Base-by-base conservation (phyloP, 2,888 invertebrate genomes). In the Ennomos erosarius region DNA sequence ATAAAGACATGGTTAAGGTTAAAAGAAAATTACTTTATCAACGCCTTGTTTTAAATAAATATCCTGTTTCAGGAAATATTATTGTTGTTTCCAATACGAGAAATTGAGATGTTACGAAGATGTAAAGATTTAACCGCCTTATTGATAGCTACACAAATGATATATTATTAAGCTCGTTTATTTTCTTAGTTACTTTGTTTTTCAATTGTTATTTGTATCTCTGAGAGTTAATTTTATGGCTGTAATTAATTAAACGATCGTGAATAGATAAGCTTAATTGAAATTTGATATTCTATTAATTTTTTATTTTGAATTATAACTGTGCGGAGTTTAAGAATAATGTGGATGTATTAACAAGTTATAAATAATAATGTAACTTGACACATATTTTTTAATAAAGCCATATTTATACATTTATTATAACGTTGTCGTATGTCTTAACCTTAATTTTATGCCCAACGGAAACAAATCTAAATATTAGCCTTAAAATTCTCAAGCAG, bases 1-100 rank as follows among this genome's bases (percentile, higher is more conserved):
- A 91, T 91, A 90, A 92, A 90, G 91, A 92, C 91, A 91, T 88
- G 92, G 90, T 90, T 90, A 91, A 91, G 91, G 92, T 91, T 91
- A 90, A 91, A 92, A 92, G 90, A 91, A 92, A 91, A 92, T 92
- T 92, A 92, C 91, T 92, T 91, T 91, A 92, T 92, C 92, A 92
- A 90, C 92, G 91, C 90, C 92, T 91, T 90, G 90, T 91, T 92
- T 92, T 89, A 89, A 92, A 91, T 91, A 92, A 92, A 92, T 91
- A 91, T 90, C 89, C 90, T 87, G 90, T 92, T 92, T 92, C 90
- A 90, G 92, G 91, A 91, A 91, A 88, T 92, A 92, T 92, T 91
- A 88, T 91, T 87, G 89, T 90, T 90, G 84, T 90, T 88, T 87
- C 87, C 88, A 87, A 90, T 89, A 90, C 90, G 87, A 88, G 89